Percentiles rank a stretch among this genome's conserved stretches.
Evolutionary conservation across 2,113 vertebrate species (phyloP).

Genomic region (Menura novaehollandiae): DNA sequence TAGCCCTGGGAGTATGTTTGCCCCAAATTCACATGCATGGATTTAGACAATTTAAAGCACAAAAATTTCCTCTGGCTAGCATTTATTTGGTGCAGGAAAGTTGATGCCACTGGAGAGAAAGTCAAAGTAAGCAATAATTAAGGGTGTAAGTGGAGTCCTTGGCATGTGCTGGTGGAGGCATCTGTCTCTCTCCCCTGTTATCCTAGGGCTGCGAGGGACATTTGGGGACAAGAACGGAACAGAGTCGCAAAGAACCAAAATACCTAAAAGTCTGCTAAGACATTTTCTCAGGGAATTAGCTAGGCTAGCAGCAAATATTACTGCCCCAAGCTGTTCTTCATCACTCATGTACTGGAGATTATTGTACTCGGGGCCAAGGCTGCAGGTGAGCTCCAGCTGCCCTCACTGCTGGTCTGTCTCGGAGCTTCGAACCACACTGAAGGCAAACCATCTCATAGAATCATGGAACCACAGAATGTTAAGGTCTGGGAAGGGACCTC

Average conservation of each 20-base stretch:
- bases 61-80: background rate
- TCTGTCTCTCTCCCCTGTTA: background rate
- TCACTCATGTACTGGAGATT: background rate
- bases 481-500: background rate
- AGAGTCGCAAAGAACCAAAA: background rate
- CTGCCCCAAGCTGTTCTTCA: background rate
- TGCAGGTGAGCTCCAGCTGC: background rate
- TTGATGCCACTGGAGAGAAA: background rate
- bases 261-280: background rate
- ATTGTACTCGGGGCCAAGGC: background rate
- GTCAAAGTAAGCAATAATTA: background rate
- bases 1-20: background rate
- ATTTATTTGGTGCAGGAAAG: background rate
- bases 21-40: background rate
- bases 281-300: background rate
- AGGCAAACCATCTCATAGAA: background rate
- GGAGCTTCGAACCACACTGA: accelerated
- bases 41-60: background rate
- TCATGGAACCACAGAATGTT: background rate
- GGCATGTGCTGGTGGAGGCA: background rate
- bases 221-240: background rate
- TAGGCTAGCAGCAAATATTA: background rate
- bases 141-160: background rate
- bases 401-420: background rate
- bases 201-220: background rate